phyloP scores from a whole-genome alignment of 2,113 vertebrate species.

The Dasyornis broadbenti region DNA sequence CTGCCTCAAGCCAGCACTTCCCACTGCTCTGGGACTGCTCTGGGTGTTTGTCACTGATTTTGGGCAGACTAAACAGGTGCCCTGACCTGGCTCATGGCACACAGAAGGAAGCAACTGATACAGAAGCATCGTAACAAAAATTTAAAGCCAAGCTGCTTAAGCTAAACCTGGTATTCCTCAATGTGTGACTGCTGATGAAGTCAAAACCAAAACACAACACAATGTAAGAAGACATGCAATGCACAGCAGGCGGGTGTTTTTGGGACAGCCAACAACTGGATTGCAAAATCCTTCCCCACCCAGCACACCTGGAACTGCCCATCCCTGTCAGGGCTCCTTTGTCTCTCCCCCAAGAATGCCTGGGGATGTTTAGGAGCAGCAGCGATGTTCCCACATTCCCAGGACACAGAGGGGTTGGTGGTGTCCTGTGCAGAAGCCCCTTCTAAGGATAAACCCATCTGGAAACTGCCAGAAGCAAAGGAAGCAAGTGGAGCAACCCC shows the following conservation, averaged over 20 bases:
- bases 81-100: background rate
- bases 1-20: background rate
- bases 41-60: background rate
- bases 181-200: background rate
- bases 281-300: background rate
- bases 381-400: background rate
- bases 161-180: background rate
- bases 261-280: background rate
- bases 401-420: background rate
- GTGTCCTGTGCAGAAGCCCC: background rate
- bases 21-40: background rate
- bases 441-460: background rate
- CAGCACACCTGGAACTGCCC: background rate
- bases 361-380: background rate
- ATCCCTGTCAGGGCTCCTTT: background rate
- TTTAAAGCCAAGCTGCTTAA: background rate
- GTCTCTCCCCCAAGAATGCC: background rate
- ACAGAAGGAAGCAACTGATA: background rate
- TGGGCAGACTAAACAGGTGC: background rate
- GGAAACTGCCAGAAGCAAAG: background rate
- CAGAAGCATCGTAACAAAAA: background rate
- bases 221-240: background rate
- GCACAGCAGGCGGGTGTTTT: background rate
- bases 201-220: background rate
- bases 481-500: background rate